Conservation (phyloP, 1,140 invertebrate species). For the Drosophila parabipectinata region DNA sequence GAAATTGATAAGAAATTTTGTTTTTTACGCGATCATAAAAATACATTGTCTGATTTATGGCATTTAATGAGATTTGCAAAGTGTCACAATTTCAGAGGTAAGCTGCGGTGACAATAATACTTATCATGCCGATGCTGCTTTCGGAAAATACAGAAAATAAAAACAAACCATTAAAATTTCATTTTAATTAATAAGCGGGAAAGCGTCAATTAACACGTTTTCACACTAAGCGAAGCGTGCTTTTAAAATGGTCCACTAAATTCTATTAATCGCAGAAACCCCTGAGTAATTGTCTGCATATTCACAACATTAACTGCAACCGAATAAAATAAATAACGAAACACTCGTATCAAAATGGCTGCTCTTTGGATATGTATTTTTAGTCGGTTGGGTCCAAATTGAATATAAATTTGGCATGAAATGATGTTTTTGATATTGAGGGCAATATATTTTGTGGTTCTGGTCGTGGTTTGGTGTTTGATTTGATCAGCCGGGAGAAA, state of each 20-base stretch:
- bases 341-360: constrained; percentile 54
- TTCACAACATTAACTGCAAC: constrained; percentile 39
- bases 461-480: constrained; percentile 32
- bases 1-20: constrained; percentile 56
- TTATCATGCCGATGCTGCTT: constrained; percentile 25
- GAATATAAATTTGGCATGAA: constrained; percentile 83
- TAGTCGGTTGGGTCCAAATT: constrained; percentile 54
- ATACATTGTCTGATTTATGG: constrained; percentile 69
- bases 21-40: constrained; percentile 34
- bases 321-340: constrained; percentile 37
- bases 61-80: constrained; percentile 24
- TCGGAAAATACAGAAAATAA: constrained; percentile 13
- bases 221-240: constrained; percentile 55
- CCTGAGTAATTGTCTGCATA: constrained; percentile 40
- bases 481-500: constrained; percentile 26
- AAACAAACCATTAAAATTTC: constrained; percentile 27
- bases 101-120: constrained; percentile 46
- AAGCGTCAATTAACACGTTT: constrained; percentile 70
- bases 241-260: constrained; percentile 50
- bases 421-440: constrained; percentile 71
- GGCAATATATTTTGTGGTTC: constrained; percentile 48
- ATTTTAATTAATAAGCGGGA: constrained; percentile 30
- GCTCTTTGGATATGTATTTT: constrained; percentile 28
- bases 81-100: constrained; percentile 47
- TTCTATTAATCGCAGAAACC: constrained; percentile 40